Percentiles rank a stretch among this genome's conserved stretches.
These are phyloP conservation scores for Schizothorax lantsangensis DNA, from an alignment of 2,797 vertebrate species.

Conservation along the genomic window DNA sequence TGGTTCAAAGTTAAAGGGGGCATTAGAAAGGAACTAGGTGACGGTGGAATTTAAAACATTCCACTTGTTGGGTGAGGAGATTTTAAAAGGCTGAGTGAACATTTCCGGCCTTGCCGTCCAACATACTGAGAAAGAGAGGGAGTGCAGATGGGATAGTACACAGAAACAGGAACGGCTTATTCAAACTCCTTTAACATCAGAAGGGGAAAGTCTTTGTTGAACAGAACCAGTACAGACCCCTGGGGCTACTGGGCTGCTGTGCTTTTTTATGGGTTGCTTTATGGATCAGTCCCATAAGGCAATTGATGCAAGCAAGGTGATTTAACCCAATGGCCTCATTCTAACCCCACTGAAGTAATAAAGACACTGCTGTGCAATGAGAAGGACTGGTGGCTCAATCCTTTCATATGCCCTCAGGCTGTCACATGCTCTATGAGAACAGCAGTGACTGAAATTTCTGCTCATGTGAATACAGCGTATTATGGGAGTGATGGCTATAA, in stretches of 20 bases:
- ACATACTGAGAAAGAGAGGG: constrained; percentile 50
- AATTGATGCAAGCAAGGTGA: constrained; percentile 45
- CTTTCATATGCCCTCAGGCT: constrained; percentile 16
- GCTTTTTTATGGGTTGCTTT: constrained; percentile 37
- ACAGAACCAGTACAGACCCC: constrained; percentile 36
- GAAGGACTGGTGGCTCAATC: constrained; percentile 17
- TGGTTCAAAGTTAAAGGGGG: constrained; percentile 50
- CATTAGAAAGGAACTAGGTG: constrained; percentile 69
- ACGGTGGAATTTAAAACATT: constrained; percentile 76
- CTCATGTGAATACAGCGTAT: not conserved
- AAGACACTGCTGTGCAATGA: constrained; percentile 40
- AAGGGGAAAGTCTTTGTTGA: constrained; percentile 26
- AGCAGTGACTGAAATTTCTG: not conserved
- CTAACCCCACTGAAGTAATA: constrained; percentile 45
- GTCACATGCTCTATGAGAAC: constrained; percentile 18
- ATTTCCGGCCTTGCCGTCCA: constrained; percentile 65
- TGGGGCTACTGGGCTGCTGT: constrained; percentile 20
- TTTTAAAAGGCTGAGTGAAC: constrained; percentile 63
- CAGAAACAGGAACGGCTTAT: constrained; percentile 31
- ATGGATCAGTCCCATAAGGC: constrained; percentile 43
- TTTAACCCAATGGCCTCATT: constrained; percentile 48
- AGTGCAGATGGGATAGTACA: not conserved
- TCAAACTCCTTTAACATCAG: constrained; percentile 7
- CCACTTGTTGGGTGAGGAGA: constrained; percentile 69
- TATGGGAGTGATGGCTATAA: not conserved